Percentiles rank a stretch among this genome's conserved stretches.
These are phyloP conservation scores for Ennomos erosarius DNA, from an alignment of 2,888 invertebrate species.

Conservation along the genomic window DNA sequence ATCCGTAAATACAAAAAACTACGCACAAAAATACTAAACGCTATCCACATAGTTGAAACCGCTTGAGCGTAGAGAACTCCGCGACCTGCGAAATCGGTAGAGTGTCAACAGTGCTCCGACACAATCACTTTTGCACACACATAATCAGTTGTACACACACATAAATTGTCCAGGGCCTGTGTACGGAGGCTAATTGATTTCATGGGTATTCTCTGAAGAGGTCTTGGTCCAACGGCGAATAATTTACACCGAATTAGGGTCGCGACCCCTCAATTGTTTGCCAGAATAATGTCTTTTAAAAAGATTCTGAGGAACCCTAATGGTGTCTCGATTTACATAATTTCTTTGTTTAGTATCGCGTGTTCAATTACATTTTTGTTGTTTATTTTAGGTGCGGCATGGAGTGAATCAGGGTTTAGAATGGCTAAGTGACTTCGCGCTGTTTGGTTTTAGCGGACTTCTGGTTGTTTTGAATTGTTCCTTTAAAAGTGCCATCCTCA, in stretches of 20 bases:
- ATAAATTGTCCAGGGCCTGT: conserved; percentile 64
- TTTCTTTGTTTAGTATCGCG: conserved; percentile 47
- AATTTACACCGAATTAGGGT: conserved; percentile 73
- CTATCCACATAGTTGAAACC: background rate
- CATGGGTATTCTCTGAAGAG: conserved; percentile 47
- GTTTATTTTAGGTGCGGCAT: conserved; percentile 37
- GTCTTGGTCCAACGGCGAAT: conserved; percentile 62
- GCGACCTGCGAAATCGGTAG: conserved; percentile 41
- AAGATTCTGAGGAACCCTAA: conserved; percentile 50
- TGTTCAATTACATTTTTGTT: conserved; percentile 43
- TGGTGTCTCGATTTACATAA: conserved; percentile 56
- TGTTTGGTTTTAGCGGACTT: conserved; percentile 6
- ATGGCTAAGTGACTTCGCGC: conserved; percentile 4
- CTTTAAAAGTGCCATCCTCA: too few species aligned
- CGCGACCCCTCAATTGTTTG: conserved; percentile 55
- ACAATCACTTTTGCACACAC: conserved; percentile 41
- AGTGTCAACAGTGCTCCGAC: conserved; percentile 48
- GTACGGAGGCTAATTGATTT: conserved; percentile 74
- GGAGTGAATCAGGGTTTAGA: conserved; percentile 20
- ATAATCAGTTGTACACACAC: conserved; percentile 48
- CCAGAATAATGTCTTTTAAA: conserved; percentile 68
- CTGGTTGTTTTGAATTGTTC: too few species aligned
- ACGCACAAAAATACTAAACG: conserved; percentile 1
- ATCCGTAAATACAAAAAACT: background rate
- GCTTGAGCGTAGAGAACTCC: conserved; percentile 5